Evolutionary conservation across 2,888 invertebrate genomes (phyloP).

Genomic region (Seira musarum): DNA sequence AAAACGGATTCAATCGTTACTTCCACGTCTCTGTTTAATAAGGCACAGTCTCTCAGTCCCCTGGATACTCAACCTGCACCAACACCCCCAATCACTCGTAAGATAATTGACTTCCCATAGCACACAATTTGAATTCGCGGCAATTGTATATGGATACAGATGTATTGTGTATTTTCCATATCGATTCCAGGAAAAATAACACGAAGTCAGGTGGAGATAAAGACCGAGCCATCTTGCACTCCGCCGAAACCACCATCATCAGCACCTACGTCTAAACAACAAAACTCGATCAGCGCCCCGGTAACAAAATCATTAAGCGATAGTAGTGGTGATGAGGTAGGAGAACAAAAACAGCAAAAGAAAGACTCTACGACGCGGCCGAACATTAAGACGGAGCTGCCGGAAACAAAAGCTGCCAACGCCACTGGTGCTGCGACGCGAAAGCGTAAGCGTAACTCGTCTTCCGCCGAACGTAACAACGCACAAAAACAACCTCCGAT

Average conservation of each 20-base stretch:
- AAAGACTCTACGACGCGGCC: constrained; percentile 24
- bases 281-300: constrained; percentile 53
- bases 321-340: constrained; percentile 68
- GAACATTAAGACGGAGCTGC: constrained; percentile 25
- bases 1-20: constrained; percentile 66
- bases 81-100: constrained; percentile 34
- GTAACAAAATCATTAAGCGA: constrained; percentile 62
- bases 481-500: constrained; percentile 35
- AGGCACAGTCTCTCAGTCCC: constrained; percentile 65
- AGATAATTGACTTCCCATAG: not conserved
- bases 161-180: constrained; percentile 1
- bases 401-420: constrained; percentile 46
- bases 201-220: constrained; percentile 49
- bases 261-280: constrained; percentile 60
- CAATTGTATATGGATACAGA: too few relatives aligned
- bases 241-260: constrained; percentile 59
- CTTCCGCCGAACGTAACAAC: constrained; percentile 51
- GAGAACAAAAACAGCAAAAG: constrained; percentile 42
- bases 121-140: not conserved
- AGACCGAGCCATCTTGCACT: constrained; percentile 54
- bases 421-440: constrained; percentile 58
- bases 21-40: constrained; percentile 65
- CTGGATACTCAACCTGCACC: constrained; percentile 46
- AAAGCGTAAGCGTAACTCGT: constrained; percentile 58
- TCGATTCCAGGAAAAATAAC: constrained; percentile 52